Conservation (phyloP, 2,888 invertebrate genomes). For the Lithosia quadra region DNA sequence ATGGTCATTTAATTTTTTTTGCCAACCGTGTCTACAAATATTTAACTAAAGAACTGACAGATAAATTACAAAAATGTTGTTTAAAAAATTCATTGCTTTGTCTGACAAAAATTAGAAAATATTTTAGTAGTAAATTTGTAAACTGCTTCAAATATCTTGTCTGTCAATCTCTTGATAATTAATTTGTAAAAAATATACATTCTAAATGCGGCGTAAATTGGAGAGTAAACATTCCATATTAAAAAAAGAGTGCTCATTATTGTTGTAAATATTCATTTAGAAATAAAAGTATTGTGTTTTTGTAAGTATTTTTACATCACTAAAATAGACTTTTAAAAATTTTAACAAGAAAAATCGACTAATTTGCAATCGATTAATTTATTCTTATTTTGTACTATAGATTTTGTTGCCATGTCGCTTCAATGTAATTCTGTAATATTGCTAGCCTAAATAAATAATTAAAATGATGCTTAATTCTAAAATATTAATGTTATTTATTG, state of each 20-base stretch:
- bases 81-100: too few species aligned
- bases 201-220: constrained; percentile 10
- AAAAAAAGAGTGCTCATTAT: constrained; percentile 34
- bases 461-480: constrained; percentile 77
- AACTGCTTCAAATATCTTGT: constrained; percentile 30
- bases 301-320: constrained; percentile 39
- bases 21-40: too few species aligned
- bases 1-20: too few species aligned
- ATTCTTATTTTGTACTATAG: constrained; percentile 40
- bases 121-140: constrained; percentile 38
- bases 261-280: constrained; percentile 41
- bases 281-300: constrained; percentile 32
- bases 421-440: constrained; percentile 74
- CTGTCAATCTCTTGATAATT: constrained; percentile 33
- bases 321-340: constrained; percentile 27
- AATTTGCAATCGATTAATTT: constrained; percentile 31
- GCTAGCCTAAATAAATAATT: constrained; percentile 72
- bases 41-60: too few species aligned
- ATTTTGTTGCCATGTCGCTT: constrained; percentile 70
- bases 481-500: constrained; percentile 85
- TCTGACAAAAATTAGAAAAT: too few species aligned
- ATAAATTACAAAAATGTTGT: too few species aligned
- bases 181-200: constrained; percentile 33
- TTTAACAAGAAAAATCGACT: constrained; percentile 30
- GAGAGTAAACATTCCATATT: constrained; percentile 21